These are phyloP conservation scores for Mercenaria mercenaria DNA, from an alignment of 1,140 invertebrate species.

Conservation along the genomic window DNA sequence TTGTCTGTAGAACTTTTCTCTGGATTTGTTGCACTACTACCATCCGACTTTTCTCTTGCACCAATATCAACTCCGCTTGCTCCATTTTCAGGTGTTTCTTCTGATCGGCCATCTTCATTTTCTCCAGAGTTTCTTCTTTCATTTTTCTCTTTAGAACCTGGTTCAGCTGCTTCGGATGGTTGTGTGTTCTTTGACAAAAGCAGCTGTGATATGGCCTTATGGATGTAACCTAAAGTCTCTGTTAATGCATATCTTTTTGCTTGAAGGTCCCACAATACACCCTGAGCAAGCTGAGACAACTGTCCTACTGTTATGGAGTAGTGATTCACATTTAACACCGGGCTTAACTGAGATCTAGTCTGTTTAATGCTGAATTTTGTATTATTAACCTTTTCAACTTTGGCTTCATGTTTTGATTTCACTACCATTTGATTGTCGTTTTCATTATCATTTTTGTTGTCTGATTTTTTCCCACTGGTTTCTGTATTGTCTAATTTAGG, in stretches of 20 bases:
- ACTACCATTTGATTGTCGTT: neutral
- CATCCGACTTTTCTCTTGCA: neutral
- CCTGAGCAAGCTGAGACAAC: constrained; percentile 75
- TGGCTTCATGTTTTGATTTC: neutral
- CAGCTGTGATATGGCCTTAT: constrained; percentile 82
- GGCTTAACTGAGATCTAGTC: neutral
- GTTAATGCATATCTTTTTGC: constrained; percentile 80
- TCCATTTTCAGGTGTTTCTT: constrained; percentile 1
- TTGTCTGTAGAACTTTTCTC: constrained; percentile 3
- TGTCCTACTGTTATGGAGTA: constrained; percentile 67
- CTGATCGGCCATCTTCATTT: neutral
- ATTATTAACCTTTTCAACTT: neutral
- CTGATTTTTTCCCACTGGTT: too few relatives aligned
- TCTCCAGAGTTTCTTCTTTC: constrained; percentile 7
- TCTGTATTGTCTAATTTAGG: neutral
- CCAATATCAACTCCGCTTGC: neutral
- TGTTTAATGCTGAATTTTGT: neutral
- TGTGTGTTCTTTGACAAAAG: constrained; percentile 75
- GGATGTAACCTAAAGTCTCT: constrained; percentile 82
- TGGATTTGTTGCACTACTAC: constrained; percentile 2
- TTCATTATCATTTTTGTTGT: neutral
- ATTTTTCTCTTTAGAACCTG: constrained; percentile 11
- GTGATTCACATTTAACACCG: constrained; percentile 53
- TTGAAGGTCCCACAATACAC: constrained; percentile 82
- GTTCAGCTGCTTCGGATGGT: neutral